Evolutionary conservation across 2,888 invertebrate genomes (phyloP).

Genomic region (Drosophila tanythrix): DNA sequence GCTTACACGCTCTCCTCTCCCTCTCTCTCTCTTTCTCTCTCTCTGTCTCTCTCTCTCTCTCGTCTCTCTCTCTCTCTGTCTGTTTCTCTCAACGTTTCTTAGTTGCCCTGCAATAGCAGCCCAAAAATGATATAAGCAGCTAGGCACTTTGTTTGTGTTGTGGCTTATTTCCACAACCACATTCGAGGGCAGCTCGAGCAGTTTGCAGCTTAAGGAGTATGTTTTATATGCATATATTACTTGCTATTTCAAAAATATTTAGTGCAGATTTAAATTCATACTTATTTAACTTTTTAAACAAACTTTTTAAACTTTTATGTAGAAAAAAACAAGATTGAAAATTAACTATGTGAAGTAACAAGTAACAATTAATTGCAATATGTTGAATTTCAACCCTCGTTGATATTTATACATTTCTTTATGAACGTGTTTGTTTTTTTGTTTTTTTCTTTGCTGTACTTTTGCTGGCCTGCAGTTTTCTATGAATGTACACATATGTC

Average conservation of each 20-base stretch:
- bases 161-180: conserved; percentile 61
- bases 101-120: conserved; percentile 8
- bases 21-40: background rate
- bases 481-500: conserved; percentile 30
- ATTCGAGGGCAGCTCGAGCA: conserved; percentile 16
- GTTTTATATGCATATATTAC: too few species aligned
- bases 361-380: background rate
- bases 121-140: conserved; percentile 54
- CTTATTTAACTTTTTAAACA: fast-evolving
- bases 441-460: conserved; percentile 24
- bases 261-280: too few species aligned
- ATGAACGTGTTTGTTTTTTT: conserved; percentile 24
- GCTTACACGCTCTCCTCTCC: conserved; percentile 25
- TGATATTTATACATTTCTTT: conserved; percentile 23
- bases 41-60: background rate
- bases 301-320: too few species aligned
- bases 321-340: too few species aligned
- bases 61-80: background rate
- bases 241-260: too few species aligned
- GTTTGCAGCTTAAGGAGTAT: background rate
- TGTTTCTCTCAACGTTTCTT: background rate
- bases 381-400: conserved; percentile 5
- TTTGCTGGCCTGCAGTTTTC: conserved; percentile 50
- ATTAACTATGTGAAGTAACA: too few species aligned
- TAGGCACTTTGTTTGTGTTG: conserved; percentile 49